Percentiles rank a stretch among this genome's conserved stretches.
phyloP scores from a whole-genome alignment of 2,797 vertebrate genomes.

The Cetoscarus ocellatus region DNA sequence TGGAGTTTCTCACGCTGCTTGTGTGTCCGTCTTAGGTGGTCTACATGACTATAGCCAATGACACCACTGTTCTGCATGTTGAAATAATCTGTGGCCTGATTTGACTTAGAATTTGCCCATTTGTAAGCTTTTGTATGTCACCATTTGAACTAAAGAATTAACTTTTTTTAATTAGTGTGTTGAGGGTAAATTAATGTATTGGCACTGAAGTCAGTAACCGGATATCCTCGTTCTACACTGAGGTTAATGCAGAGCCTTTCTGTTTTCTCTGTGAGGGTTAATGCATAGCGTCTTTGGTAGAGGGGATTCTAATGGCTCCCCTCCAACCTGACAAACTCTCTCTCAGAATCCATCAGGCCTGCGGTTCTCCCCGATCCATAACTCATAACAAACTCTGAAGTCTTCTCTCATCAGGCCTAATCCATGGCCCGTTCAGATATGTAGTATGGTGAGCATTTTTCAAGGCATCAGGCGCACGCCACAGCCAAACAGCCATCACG shows the following conservation, averaged over 20 bases:
- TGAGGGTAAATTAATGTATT: constrained; percentile 65
- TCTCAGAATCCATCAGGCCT: constrained; percentile 69
- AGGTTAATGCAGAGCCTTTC: constrained; percentile 67
- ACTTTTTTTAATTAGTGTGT: constrained; percentile 68
- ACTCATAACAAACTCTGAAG: constrained; percentile 80
- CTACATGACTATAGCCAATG: constrained; percentile 54
- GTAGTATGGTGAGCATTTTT: constrained; percentile 66
- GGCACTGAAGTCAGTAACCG: constrained; percentile 65
- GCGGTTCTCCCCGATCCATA: constrained; percentile 74
- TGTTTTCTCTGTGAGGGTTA: constrained; percentile 67
- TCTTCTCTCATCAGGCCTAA: constrained; percentile 75
- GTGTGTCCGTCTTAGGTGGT: constrained; percentile 54
- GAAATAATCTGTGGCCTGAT: constrained; percentile 63
- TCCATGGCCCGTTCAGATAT: constrained; percentile 61
- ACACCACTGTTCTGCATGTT: constrained; percentile 54
- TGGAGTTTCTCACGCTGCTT: constrained; percentile 69
- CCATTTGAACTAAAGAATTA: constrained; percentile 64
- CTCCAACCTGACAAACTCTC: constrained; percentile 78
- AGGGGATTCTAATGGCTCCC: constrained; percentile 70
- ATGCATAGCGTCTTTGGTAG: constrained; percentile 70
- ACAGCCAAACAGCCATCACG: constrained; percentile 72
- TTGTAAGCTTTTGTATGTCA: constrained; percentile 60
- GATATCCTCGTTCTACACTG: constrained; percentile 65
- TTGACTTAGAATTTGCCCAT: constrained; percentile 45
- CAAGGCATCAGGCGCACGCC: constrained; percentile 62